Percentiles rank a stretch among this genome's conserved stretches.
Evolutionary conservation across 2,888 invertebrate species (phyloP).

Genomic region (Fragum fragum): DNA sequence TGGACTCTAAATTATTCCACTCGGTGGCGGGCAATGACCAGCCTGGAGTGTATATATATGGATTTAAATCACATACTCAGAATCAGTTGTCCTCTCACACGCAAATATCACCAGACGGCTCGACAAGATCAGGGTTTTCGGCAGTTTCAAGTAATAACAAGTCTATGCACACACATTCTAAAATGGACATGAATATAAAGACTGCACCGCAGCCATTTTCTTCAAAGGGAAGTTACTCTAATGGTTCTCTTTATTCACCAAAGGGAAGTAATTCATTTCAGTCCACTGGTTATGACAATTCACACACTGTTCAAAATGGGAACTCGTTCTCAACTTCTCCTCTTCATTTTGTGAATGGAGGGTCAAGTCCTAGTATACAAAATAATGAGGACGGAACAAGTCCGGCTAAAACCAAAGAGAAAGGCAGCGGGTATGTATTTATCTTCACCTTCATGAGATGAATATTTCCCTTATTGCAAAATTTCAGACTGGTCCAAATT

Average conservation of each 20-base stretch:
- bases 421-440: slow-evolving; percentile 53
- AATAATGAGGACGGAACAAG: slow-evolving; percentile 19
- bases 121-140: slow-evolving; percentile 10
- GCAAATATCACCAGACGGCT: slow-evolving; percentile 16
- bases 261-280: slow-evolving; percentile 42
- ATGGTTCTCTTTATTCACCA: slow-evolving; percentile 39
- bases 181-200: slow-evolving; percentile 29
- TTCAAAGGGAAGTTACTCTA: slow-evolving; percentile 53
- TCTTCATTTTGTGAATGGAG: slow-evolving; percentile 62
- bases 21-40: slow-evolving; percentile 53
- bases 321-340: slow-evolving; percentile 45
- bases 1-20: slow-evolving; percentile 61
- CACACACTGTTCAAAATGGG: slow-evolving; percentile 59
- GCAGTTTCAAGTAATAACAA: slow-evolving; percentile 3
- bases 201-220: slow-evolving; percentile 23
- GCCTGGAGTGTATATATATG: slow-evolving; percentile 73
- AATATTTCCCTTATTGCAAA: too few species aligned
- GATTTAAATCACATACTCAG: slow-evolving; percentile 69
- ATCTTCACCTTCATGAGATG: too few species aligned
- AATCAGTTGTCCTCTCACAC: slow-evolving; percentile 43
- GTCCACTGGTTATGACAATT: slow-evolving; percentile 60
- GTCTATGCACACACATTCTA: slow-evolving; percentile 31
- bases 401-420: slow-evolving; percentile 45
- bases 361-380: slow-evolving; percentile 16
- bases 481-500: too few species aligned